Conservation (phyloP, 2,888 invertebrate species). For the Bombylius major region DNA sequence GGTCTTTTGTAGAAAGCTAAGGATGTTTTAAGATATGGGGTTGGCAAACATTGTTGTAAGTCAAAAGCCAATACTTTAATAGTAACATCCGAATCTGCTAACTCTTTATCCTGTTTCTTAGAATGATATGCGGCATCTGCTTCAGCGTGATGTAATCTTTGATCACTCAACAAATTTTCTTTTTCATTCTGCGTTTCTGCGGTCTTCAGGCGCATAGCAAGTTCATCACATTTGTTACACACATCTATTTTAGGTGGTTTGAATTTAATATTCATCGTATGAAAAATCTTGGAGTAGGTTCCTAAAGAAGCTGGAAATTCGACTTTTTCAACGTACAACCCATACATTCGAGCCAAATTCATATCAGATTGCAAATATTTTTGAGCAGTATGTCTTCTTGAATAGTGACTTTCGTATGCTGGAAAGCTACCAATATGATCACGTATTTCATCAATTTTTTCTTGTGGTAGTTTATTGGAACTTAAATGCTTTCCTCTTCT, state of each 20-base stretch:
- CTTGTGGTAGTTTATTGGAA: too few relatives aligned
- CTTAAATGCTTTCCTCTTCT: too few relatives aligned
- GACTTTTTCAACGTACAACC: constrained; percentile 5
- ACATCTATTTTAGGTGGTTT: constrained; percentile 10
- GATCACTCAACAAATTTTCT: background rate
- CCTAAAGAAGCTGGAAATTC: constrained; percentile 1
- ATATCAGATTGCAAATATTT: constrained; percentile 1
- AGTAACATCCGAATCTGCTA: background rate
- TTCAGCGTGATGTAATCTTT: background rate
- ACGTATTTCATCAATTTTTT: too few relatives aligned
- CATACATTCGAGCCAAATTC: constrained; percentile 8
- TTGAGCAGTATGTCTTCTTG: background rate
- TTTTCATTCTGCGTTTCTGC: background rate
- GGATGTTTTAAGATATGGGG: constrained; percentile 2
- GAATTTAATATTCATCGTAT: constrained; percentile 9
- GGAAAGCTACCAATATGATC: too few relatives aligned
- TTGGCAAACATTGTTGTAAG: constrained; percentile 6
- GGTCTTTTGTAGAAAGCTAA: constrained; percentile 8
- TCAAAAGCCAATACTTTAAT: constrained; percentile 6
- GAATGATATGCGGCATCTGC: background rate
- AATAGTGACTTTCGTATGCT: too few relatives aligned
- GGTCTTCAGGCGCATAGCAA: background rate
- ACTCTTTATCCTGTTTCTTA: background rate
- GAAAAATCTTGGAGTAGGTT: constrained; percentile 10
- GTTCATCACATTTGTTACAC: constrained; percentile 10